Evolutionary conservation across 2,797 vertebrate genomes (phyloP).

Genomic region (Oryzias dopingdopingensis): DNA sequence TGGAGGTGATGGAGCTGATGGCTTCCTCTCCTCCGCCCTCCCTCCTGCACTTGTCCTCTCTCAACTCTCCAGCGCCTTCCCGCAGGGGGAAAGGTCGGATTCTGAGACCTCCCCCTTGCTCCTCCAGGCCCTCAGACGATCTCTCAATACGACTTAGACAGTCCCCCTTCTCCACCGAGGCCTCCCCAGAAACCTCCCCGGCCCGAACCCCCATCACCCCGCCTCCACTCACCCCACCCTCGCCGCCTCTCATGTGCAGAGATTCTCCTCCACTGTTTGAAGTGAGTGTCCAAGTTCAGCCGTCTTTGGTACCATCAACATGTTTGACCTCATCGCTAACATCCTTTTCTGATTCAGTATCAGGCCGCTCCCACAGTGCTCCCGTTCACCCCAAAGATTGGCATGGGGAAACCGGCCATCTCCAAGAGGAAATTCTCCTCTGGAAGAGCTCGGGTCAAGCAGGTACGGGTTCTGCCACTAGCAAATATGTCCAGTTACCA

Average conservation of each 20-base stretch:
- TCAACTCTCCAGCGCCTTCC: constrained; percentile 12
- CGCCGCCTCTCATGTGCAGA: constrained; percentile 50
- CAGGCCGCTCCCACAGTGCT: constrained; percentile 73
- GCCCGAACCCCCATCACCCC: constrained; percentile 57
- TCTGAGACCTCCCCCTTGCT: constrained; percentile 64
- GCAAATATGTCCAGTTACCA: too few species aligned
- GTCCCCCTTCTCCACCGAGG: constrained; percentile 77
- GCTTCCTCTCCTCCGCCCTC: constrained; percentile 60
- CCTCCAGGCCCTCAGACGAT: constrained; percentile 67
- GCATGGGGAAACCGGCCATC: constrained; percentile 98
- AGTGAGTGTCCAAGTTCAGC: constrained; percentile 28
- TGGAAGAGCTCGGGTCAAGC: constrained; percentile 88
- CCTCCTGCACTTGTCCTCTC: constrained; percentile 72
- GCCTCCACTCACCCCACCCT: constrained; percentile 53
- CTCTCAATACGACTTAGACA: constrained; percentile 64
- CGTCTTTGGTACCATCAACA: not conserved
- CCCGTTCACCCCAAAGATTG: constrained; percentile 90
- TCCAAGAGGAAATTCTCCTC: constrained; percentile 97
- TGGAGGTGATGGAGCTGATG: constrained; percentile 74
- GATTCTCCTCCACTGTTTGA: constrained; percentile 47
- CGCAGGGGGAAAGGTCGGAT: constrained; percentile 40
- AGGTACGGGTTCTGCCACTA: constrained; percentile 64
- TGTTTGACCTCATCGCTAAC: not conserved
- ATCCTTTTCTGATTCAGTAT: not conserved
- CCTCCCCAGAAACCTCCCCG: constrained; percentile 73